Evolutionary conservation across 2,888 invertebrate species (phyloP), one percentile per base, ranked within the genome.

Genomic region (Ypsolopha sequella): DNA sequence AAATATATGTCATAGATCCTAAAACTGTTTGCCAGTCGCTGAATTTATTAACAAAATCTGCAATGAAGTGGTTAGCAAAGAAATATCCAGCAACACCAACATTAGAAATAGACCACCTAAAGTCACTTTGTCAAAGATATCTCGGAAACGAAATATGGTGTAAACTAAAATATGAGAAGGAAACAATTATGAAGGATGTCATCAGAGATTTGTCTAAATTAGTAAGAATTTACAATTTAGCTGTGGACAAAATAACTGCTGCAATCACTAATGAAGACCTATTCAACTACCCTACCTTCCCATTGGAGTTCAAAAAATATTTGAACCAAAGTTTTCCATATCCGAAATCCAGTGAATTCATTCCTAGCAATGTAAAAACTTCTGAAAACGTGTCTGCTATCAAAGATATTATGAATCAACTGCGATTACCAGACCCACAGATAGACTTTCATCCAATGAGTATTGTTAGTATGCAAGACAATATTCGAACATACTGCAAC

Each of bases 281-380:
- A 41, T 81, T 86, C 7, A 87, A 89, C 56, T 89, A 90, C 57
- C 86, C 90, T 0, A 80, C 88, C 60, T 92, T 94, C 70, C 90
- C 94, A 0, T 70, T 87, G 14, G 91, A 92, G 63, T 89, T 94
- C 53, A 87, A 85, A 53, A 65, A 75, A 41, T 90, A 88, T 73
- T 70, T 90, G 51, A 76, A 88, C 56, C 61, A 67, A 48, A 62
- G 76, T 11, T 77, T 85, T 1, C 81, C 86, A 44, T 88, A 88
- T 60, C 92, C 93, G 0, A 89, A 91, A 56, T 88, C 88, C 36
- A 89, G 90, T 60, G 91, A 92, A 67, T 90, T 91, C 68, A 92
- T 93, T 58, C 88, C 92, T 0, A 73, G 76, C 14, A 88, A 87
- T 62, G 91, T 90, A 77, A 91, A 88, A 58, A 80, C 73, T 56